phyloP scores from a whole-genome alignment of 92 coral and sea anemone species.

The Montipora capitata region DNA sequence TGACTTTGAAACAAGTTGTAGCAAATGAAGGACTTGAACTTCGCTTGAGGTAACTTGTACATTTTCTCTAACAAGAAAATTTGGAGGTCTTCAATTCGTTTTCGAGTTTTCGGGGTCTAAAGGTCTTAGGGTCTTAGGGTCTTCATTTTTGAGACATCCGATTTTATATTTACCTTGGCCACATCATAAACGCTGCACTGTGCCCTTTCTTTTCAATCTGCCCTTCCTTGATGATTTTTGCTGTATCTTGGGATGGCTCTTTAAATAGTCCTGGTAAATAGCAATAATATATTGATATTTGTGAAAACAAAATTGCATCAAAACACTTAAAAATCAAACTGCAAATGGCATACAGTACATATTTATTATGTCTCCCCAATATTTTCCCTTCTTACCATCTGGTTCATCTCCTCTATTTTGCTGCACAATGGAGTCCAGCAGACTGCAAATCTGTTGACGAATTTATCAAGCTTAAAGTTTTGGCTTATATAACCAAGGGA shows the following conservation, averaged over 20 bases:
- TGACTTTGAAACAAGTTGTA: no score
- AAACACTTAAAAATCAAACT: neutral
- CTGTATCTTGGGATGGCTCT: slow-evolving; percentile 65
- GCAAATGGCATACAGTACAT: neutral
- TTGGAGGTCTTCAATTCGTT: no score
- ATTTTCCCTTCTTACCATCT: slow-evolving; percentile 71
- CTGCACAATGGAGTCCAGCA: slow-evolving; percentile 86
- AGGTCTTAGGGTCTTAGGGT: no score
- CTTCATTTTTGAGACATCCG: no score
- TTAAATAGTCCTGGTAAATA: slow-evolving; percentile 60
- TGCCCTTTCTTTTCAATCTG: slow-evolving; percentile 98
- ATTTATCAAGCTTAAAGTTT: no score
- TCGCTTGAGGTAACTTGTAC: no score
- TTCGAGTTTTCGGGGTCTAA: no score
- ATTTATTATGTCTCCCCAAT: neutral
- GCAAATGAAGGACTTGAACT: no score
- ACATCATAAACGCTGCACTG: slow-evolving; percentile 98
- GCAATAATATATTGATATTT: neutral
- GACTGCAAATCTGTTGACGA: slow-evolving; percentile 77
- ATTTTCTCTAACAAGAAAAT: no score
- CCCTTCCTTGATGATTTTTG: slow-evolving; percentile 92
- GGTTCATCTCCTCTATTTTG: slow-evolving; percentile 81
- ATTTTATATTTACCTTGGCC: slow-evolving; percentile 86
- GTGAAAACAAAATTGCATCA: neutral
- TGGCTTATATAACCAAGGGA: no score